These are phyloP conservation scores for Acinonyx jubatus DNA, from an alignment of 2,113 vertebrate species.

Conservation along the genomic window DNA sequence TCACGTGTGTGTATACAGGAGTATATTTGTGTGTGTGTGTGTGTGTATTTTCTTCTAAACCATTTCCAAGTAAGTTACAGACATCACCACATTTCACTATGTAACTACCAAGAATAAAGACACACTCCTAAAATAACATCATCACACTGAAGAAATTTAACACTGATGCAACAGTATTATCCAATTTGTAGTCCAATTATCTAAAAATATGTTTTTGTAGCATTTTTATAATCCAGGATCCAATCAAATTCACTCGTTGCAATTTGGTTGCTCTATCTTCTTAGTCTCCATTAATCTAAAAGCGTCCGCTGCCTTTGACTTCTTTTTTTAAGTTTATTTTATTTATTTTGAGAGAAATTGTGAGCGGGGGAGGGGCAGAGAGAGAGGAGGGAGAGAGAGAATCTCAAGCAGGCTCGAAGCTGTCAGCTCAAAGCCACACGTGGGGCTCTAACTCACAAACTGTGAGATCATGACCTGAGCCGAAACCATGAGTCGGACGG, in stretches of 20 bases:
- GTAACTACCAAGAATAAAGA: neutral
- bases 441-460: too few species aligned
- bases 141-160: neutral
- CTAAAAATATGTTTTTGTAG: neutral
- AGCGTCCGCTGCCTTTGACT: neutral
- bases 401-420: too few species aligned
- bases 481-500: too few species aligned
- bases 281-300: neutral
- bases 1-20: neutral
- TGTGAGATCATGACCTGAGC: too few species aligned
- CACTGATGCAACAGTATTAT: neutral
- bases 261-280: neutral
- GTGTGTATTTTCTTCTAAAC: neutral
- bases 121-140: neutral
- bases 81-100: neutral
- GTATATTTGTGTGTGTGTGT: neutral
- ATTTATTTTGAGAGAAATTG: too few species aligned
- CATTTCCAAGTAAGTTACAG: slow-evolving; percentile 18
- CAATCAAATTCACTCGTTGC: neutral
- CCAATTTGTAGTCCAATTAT: neutral
- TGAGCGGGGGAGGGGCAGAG: too few species aligned
- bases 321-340: too few species aligned
- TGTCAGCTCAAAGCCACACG: too few species aligned
- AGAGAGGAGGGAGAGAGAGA: too few species aligned
- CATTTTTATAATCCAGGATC: slow-evolving; percentile 18